A percentile compares a stretch with the other conserved stretches of the same genome.
Evolutionary conservation across 2,888 invertebrate genomes (phyloP).

Genomic region (Aspidiotus destructor): DNA sequence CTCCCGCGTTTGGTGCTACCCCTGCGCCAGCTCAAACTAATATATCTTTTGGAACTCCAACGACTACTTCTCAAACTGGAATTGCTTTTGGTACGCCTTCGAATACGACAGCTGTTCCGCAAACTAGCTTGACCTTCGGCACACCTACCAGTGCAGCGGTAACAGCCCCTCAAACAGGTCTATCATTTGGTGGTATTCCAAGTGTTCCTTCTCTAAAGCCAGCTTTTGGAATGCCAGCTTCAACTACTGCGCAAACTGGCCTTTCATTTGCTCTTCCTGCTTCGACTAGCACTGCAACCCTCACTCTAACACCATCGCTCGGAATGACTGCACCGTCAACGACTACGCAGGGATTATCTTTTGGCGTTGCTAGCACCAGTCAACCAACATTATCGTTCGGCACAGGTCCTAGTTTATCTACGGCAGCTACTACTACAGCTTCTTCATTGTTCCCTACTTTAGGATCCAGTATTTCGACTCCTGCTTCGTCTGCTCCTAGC

Average conservation of each 20-base stretch:
- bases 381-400: constrained; percentile 18
- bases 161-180: constrained; percentile 38
- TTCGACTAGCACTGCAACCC: background rate
- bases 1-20: background rate
- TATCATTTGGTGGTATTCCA: constrained; percentile 38
- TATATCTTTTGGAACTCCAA: constrained; percentile 36
- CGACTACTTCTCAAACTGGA: constrained; percentile 39
- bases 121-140: constrained; percentile 30
- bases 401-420: background rate
- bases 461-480: constrained; percentile 36
- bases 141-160: constrained; percentile 31
- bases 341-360: background rate
- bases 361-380: background rate
- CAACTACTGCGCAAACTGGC: constrained; percentile 8
- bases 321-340: background rate
- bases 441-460: background rate
- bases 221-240: background rate
- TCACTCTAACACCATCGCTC: background rate
- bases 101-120: constrained; percentile 34
- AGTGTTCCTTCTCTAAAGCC: background rate
- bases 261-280: constrained; percentile 21
- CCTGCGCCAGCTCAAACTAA: constrained; percentile 27
- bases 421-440: background rate
- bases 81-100: constrained; percentile 30
- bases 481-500: constrained; percentile 35